phyloP scores from a whole-genome alignment of 2,797 vertebrate species.

The Monodelphis domestica region DNA sequence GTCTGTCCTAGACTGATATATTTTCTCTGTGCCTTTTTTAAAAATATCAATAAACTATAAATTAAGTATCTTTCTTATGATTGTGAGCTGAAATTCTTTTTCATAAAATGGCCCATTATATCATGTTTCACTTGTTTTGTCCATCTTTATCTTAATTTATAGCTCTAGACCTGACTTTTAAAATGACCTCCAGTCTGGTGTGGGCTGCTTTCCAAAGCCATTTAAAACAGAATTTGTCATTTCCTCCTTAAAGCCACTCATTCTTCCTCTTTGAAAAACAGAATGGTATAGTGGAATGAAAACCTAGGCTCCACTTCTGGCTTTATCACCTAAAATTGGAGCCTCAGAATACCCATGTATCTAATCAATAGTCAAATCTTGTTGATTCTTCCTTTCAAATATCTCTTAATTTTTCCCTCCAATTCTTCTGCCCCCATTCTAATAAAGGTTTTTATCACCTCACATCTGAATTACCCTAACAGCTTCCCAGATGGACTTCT shows the following conservation, averaged over 20 bases:
- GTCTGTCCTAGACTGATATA: neutral
- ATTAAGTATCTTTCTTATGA: neutral
- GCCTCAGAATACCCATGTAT: too few relatives aligned
- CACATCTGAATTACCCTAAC: too few relatives aligned
- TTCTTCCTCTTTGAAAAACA: neutral
- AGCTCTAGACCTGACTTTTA: neutral
- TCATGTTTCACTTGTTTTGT: neutral
- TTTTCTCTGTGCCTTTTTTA: neutral
- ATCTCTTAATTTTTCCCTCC: too few relatives aligned
- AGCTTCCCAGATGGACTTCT: too few relatives aligned
- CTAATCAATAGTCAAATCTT: too few relatives aligned
- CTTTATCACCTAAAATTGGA: too few relatives aligned
- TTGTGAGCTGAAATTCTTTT: neutral
- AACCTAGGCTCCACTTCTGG: too few relatives aligned
- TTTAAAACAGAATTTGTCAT: neutral
- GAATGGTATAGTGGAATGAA: neutral
- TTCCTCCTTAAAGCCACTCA: too few relatives aligned
- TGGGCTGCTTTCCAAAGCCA: neutral
- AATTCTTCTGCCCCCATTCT: too few relatives aligned
- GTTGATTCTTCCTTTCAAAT: too few relatives aligned
- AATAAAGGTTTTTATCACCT: too few relatives aligned
- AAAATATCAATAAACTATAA: neutral
- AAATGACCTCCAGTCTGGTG: neutral
- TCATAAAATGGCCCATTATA: neutral
- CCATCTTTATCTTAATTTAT: neutral